phyloP scores from a whole-genome alignment of 1,140 invertebrate species.

The Coenobita brevimanus region DNA sequence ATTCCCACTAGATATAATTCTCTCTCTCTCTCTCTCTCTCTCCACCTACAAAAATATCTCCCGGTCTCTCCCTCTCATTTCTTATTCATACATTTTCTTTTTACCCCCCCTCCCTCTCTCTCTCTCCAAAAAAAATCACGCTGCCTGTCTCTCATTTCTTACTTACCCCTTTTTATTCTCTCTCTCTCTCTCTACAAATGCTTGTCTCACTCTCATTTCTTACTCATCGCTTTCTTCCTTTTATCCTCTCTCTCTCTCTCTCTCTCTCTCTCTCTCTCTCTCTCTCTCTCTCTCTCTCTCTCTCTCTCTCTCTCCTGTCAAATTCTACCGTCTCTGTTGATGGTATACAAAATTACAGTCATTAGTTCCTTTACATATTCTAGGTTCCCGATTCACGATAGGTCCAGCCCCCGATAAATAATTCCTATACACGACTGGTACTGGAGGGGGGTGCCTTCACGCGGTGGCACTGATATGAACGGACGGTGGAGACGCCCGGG shows the following conservation, averaged over 20 bases:
- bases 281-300: constrained; percentile 25
- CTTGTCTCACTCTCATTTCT: not conserved
- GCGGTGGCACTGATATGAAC: no score
- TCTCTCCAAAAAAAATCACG: not conserved
- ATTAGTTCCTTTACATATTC: no score
- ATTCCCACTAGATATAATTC: not conserved
- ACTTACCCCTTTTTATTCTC: not conserved
- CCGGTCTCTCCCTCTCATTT: not conserved
- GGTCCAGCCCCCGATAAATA: no score
- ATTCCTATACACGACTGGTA: no score
- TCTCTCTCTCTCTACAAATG: not conserved
- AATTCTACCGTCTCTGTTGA: not conserved
- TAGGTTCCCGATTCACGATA: no score
- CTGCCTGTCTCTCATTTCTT: not conserved
- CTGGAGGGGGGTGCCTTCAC: no score
- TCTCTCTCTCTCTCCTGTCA: constrained; percentile 15
- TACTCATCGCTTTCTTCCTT: not conserved
- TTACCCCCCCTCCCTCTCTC: not conserved
- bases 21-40: not conserved
- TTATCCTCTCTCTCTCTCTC: not conserved
- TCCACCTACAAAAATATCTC: not conserved
- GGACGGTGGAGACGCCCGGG: no score
- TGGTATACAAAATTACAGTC: no score
- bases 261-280: constrained; percentile 5
- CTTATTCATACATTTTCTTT: no score